Conservation (phyloP, 53 echinoderm and acorn worm genomes). For the Echinometra lucunter region DNA sequence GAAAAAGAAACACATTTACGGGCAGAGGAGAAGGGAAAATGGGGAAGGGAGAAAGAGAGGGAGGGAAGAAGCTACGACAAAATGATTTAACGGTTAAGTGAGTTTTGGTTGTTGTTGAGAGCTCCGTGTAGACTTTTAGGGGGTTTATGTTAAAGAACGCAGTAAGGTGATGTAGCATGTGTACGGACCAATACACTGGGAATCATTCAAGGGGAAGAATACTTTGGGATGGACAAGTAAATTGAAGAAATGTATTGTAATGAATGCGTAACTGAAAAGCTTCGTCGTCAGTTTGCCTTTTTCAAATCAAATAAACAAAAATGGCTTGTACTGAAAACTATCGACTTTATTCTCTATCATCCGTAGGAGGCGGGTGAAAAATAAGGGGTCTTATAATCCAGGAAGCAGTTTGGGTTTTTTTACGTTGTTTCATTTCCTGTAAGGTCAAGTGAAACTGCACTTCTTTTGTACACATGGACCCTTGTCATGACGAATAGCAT, state of each 20-base stretch:
- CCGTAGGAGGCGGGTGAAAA: too few species aligned
- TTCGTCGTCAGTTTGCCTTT: constrained; percentile 16
- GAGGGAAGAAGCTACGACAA: constrained; percentile 34
- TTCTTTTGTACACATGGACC: too few species aligned
- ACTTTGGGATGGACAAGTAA: constrained; percentile 41
- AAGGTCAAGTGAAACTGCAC: too few species aligned
- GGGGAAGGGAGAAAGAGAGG: neutral
- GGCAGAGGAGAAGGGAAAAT: neutral
- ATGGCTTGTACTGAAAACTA: neutral
- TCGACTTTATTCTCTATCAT: too few species aligned
- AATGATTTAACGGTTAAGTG: constrained; percentile 61
- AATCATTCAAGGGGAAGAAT: neutral
- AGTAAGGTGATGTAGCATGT: constrained; percentile 32
- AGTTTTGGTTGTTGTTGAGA: constrained; percentile 43
- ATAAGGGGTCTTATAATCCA: too few species aligned
- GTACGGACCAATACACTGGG: neutral
- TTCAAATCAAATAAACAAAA: constrained; percentile 41
- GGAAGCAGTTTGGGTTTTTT: too few species aligned
- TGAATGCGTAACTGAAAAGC: constrained; percentile 54
- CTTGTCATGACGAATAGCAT: too few species aligned
- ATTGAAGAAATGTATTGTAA: constrained; percentile 57
- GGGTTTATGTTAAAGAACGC: constrained; percentile 45
- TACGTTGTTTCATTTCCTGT: too few species aligned
- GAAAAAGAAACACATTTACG: constrained; percentile 34
- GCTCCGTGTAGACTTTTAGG: constrained; percentile 25